These are phyloP conservation scores for Malacosoma neustria DNA, from an alignment of 2,888 invertebrate species.

Conservation along the genomic window DNA sequence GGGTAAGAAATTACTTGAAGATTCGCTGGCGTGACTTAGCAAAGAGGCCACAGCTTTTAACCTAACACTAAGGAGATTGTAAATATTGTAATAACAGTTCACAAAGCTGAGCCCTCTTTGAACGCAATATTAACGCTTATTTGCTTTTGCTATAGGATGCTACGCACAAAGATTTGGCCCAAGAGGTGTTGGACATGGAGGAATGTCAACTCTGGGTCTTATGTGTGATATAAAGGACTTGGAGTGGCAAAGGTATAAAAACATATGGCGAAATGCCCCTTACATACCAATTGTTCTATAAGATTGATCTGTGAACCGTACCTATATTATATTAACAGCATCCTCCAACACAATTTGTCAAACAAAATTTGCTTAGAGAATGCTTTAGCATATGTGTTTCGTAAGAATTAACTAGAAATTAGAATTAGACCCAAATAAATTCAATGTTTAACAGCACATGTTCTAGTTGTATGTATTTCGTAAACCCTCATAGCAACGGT, in stretches of 20 bases:
- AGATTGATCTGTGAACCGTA: conserved; percentile 13
- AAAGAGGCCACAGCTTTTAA: conserved; percentile 53
- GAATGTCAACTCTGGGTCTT: conserved; percentile 88
- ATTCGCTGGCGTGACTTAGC: conserved; percentile 39
- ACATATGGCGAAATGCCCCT: conserved; percentile 24
- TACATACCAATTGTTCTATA: conserved; percentile 35
- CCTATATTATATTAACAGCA: conserved; percentile 26
- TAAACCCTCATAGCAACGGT: conserved; percentile 1
- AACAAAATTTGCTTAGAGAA: conserved; percentile 45
- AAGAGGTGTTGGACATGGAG: conserved; percentile 94
- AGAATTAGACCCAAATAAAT: not conserved
- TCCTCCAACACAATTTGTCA: conserved; percentile 24
- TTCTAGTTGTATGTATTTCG: not conserved
- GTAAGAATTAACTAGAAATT: conserved; percentile 15
- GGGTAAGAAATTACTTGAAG: conserved; percentile 78
- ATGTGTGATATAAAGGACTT: conserved; percentile 88
- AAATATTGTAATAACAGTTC: conserved; percentile 9
- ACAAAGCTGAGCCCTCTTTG: conserved; percentile 46
- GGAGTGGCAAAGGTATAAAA: conserved; percentile 82
- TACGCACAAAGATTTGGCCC: conserved; percentile 97
- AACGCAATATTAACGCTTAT: conserved; percentile 51
- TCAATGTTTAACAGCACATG: not conserved
- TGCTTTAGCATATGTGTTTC: conserved; percentile 42
- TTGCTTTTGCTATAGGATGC: conserved; percentile 83
- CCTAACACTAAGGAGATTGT: conserved; percentile 9